A percentile compares a stretch with the other conserved stretches of the same genome.
These are phyloP conservation scores for Synaphobranchus kaupii DNA, from an alignment of 2,797 vertebrate genomes.

Conservation along the genomic window DNA sequence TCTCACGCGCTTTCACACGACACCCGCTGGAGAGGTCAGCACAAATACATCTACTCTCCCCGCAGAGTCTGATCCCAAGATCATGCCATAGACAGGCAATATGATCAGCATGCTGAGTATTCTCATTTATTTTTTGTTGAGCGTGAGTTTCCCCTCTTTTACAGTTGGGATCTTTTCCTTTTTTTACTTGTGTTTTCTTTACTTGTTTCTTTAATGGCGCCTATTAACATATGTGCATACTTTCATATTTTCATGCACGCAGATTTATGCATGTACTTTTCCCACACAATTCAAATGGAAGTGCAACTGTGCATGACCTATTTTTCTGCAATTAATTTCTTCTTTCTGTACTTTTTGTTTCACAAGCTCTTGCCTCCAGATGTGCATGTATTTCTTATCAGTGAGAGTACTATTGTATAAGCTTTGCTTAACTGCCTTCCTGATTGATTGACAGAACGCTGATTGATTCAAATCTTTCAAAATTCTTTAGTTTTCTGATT, in stretches of 20 bases:
- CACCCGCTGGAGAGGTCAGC: background rate
- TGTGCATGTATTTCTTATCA: background rate
- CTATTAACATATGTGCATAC: background rate
- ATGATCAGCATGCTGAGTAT: background rate
- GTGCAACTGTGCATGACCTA: background rate
- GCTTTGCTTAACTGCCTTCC: background rate
- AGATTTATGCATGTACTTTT: background rate
- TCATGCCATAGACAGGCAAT: background rate
- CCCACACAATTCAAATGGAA: background rate
- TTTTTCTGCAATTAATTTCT: background rate
- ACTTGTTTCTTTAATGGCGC: background rate
- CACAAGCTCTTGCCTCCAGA: background rate
- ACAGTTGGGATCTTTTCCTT: background rate
- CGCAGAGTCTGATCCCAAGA: background rate
- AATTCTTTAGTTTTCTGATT: background rate
- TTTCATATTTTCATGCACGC: background rate
- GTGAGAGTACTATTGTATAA: background rate
- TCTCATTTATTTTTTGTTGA: background rate
- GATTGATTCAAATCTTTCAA: background rate
- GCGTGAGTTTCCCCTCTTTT: background rate
- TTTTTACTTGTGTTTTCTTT: background rate
- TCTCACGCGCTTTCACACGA: background rate
- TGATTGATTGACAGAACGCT: background rate
- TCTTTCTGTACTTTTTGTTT: background rate
- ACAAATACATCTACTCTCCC: background rate